Evolutionary conservation across 2,113 vertebrate species (phyloP), one percentile per base, ranked within the genome.

Genomic region (Xiphophorus maculatus): DNA sequence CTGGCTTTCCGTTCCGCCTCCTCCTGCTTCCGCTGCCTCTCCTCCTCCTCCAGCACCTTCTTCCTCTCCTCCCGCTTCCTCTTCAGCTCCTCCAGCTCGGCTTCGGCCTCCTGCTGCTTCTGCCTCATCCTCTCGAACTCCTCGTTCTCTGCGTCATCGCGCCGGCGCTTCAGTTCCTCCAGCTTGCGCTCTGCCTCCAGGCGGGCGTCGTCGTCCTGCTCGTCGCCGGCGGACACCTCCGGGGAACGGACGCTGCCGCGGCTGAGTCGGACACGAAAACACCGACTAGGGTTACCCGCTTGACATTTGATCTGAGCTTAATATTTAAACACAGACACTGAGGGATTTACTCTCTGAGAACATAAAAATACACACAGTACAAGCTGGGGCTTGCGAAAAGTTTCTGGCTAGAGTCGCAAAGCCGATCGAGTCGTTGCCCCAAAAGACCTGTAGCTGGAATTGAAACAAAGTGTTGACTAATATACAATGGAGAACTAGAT

Each of bases 31-130:
- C 88, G 95, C 87, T 76, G 95, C 88, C 94, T 94, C 83, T 98
- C 98, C 81, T 99, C 97, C 78, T 98, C 97, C 80, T 99, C 98
- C 88, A 97, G 92, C 66, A 98, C 91, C 91, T 97, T 99, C 90
- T 91, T 95, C 73, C 98, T 95, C 73, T 97, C 97, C 89, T 99
- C 98, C 58, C 98, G 86, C 91, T 95, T 97, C 67, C 93, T 97
- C 93, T 96, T 98, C 91, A 99, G 94, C 81, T 98, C 98, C 27
- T 98, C 97, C 90, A 99, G 95, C 93, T 99, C 97, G 2, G 80
- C 91, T 0, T 95, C 96, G 0, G 97, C 96, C 88, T 97, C 97
- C 85, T 97, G 97, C 89, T 99, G 97, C 89, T 97, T 98, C 90
- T 96, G 97, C 76, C 94, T 96, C 91, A 98, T 94, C 79, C 94